A percentile compares a stretch with the other conserved stretches of the same genome.
Evolutionary conservation across 2,888 invertebrate genomes (phyloP).

Genomic region (Leptinotarsa juncta): DNA sequence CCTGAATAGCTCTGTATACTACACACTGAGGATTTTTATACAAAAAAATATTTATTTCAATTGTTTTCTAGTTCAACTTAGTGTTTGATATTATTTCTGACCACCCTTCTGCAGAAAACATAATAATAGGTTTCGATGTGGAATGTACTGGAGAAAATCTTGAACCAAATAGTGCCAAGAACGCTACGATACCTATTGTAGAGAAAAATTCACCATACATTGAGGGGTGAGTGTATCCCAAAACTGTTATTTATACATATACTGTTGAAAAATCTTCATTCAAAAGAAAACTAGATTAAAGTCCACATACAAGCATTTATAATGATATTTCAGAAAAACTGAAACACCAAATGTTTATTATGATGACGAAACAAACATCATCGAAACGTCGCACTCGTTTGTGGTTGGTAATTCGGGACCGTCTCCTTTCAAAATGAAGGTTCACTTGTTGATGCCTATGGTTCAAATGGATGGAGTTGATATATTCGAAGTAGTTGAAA

Average conservation of each 20-base stretch:
- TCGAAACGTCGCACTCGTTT: slow-evolving; percentile 41
- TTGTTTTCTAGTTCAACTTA: slow-evolving; percentile 35
- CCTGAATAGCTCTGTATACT: too few relatives aligned
- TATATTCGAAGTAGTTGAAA: slow-evolving; percentile 38
- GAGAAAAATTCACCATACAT: slow-evolving; percentile 46
- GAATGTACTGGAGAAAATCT: slow-evolving; percentile 46
- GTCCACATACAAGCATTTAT: too few relatives aligned
- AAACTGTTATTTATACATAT: too few relatives aligned
- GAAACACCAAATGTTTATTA: slow-evolving; percentile 41
- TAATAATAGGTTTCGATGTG: slow-evolving; percentile 41
- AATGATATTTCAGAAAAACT: slow-evolving; percentile 39
- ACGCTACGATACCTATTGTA: slow-evolving; percentile 33
- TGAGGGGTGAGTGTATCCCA: slow-evolving; percentile 43
- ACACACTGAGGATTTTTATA: too few relatives aligned
- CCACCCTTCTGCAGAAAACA: slow-evolving; percentile 23
- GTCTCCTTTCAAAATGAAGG: slow-evolving; percentile 43
- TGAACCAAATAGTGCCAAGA: slow-evolving; percentile 22
- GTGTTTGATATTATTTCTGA: slow-evolving; percentile 42
- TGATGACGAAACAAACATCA: slow-evolving; percentile 31
- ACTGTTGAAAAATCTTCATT: too few relatives aligned
- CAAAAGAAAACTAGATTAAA: too few relatives aligned
- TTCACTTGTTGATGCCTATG: slow-evolving; percentile 37
- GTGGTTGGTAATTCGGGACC: slow-evolving; percentile 46
- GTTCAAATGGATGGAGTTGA: slow-evolving; percentile 30
- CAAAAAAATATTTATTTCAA: not conserved